Evolutionary conservation across 2,888 invertebrate species (phyloP), one percentile per base, ranked within the genome.

Genomic region (Conops quadrifasciatus): DNA sequence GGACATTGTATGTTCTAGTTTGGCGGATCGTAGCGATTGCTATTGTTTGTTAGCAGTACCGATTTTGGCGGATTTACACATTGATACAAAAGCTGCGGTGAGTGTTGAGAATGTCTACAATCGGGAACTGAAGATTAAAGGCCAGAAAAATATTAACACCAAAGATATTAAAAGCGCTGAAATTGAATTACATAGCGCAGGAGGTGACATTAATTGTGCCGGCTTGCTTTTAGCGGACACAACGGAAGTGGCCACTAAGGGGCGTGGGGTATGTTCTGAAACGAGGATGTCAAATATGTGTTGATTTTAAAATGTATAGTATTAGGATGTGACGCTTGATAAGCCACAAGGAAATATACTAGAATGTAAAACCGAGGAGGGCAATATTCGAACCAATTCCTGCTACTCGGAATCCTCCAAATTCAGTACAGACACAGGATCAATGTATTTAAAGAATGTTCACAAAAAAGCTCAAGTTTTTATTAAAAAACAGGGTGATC

Each of bases 351-450:
- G 85, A 4, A 82, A 84, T 71, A 72, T 73, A 64, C 71, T 86
- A 2, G 77, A 71, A 1, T 84, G 84, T 59, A 79, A 77, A 43
- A 82, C 85, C 9, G 74, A 74, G 2, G 73, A 75, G 1, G 86
- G 86, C 0, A 78, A 77, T 45, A 84, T 86, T 13, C 76, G 73
- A 4, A 82, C 82, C 0, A 82, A 83, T 69, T 82, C 80, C 21
- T 84, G 85, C 63, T 86, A 86, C 72, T 82, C 82, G 1, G 83
- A 83, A 60, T 75, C 77, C 4, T 84, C 85, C 0, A 81, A 79
- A 70, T 86, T 86, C 75, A 78, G 80, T 53, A 85, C 86, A 0
- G 76, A 80, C 43, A 80, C 77, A 4, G 86, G 86, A 1, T 73
- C 74, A 13, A 70, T 86, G 72, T 77, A 80, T 15, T 76, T 86